These are phyloP conservation scores for Addax nasomaculatus DNA, from an alignment of 2,113 vertebrate species.

Conservation along the genomic window DNA sequence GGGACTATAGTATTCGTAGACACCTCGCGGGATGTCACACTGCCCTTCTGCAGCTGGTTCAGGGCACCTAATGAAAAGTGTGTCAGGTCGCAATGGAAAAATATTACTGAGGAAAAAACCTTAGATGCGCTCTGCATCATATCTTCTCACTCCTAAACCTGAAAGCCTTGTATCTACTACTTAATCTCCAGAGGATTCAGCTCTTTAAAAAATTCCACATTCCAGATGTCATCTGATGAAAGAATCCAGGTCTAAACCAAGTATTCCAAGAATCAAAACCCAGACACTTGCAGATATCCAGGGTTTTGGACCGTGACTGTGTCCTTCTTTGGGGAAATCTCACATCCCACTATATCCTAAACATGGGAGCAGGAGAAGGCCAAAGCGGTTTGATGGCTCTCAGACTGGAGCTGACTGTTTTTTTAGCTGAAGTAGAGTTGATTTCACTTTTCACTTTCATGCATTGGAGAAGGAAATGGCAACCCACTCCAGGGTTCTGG, in stretches of 20 bases:
- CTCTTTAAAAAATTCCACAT: neutral
- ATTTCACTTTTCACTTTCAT: too few species aligned
- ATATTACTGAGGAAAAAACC: neutral
- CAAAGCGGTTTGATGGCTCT: neutral
- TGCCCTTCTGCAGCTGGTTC: neutral
- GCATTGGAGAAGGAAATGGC: too few species aligned
- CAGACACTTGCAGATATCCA: neutral
- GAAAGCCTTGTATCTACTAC: neutral
- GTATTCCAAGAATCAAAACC: neutral
- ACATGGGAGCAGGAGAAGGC: neutral
- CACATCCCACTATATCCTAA: neutral
- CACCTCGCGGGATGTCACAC: rapidly evolving
- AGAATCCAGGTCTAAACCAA: neutral
- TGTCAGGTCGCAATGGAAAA: neutral
- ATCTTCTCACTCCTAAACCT: neutral
- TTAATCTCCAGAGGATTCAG: neutral
- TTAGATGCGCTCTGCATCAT: neutral
- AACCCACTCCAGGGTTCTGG: too few species aligned
- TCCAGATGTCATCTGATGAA: neutral
- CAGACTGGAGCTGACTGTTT: neutral
- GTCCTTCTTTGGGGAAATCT: conserved; percentile 26
- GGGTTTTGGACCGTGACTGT: neutral
- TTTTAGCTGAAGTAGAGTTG: neutral
- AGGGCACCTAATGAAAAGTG: neutral
- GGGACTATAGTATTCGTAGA: neutral